Evolutionary conservation across 2,113 vertebrate species (phyloP).

Genomic region (Seriola aureovittata): DNA sequence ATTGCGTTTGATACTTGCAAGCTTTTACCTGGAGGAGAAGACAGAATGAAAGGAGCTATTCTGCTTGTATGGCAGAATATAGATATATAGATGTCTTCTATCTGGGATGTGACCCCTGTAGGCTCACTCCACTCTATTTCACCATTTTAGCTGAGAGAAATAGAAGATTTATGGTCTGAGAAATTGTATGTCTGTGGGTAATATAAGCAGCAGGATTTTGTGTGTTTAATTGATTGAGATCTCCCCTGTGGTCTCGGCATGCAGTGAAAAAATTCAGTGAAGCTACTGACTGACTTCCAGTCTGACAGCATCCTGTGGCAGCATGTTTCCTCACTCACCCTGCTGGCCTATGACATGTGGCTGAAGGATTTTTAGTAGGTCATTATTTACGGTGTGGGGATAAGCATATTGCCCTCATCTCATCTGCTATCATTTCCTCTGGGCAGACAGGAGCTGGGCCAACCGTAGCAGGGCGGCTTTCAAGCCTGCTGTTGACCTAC

Average conservation of each 20-base stretch:
- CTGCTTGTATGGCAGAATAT: not conserved
- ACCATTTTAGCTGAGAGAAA: not conserved
- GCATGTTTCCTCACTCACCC: slow-evolving; percentile 30
- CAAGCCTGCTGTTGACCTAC: slow-evolving; percentile 80
- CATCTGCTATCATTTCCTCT: slow-evolving; percentile 77
- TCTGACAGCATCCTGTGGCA: slow-evolving; percentile 5
- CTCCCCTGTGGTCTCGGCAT: not conserved
- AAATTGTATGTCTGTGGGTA: not conserved
- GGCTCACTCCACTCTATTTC: not conserved
- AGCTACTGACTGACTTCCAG: not conserved
- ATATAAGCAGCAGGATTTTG: not conserved
- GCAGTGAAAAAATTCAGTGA: not conserved
- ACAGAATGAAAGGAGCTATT: slow-evolving; percentile 17
- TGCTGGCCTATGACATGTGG: slow-evolving; percentile 64
- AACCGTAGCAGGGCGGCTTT: slow-evolving; percentile 69
- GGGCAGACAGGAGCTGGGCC: slow-evolving; percentile 71
- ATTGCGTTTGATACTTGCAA: slow-evolving; percentile 21
- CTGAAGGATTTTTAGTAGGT: slow-evolving; percentile 69
- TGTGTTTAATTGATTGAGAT: not conserved
- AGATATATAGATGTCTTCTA: not conserved
- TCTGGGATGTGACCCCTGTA: not conserved
- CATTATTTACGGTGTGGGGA: slow-evolving; percentile 68
- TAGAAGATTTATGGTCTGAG: not conserved
- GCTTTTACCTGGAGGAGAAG: slow-evolving; percentile 43
- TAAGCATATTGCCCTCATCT: slow-evolving; percentile 79